Percentiles rank a stretch among this genome's conserved stretches.
Evolutionary conservation across 1,140 invertebrate species (phyloP).

Genomic region (Drosophila nebulosa): DNA sequence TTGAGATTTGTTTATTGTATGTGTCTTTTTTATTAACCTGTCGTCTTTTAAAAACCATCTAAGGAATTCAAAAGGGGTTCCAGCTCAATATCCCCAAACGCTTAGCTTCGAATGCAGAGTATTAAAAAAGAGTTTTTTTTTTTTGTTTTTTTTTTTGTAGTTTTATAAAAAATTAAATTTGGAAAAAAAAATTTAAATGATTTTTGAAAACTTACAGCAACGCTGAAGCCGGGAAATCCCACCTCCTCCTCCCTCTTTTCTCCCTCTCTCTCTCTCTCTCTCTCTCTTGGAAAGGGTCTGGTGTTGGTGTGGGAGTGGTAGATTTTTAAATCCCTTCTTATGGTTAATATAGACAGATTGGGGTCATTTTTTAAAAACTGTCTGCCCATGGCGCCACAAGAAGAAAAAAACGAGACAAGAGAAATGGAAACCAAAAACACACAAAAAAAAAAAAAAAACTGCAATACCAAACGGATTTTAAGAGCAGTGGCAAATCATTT

Average conservation of each 20-base stretch:
- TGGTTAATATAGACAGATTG: constrained; percentile 60
- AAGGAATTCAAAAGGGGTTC: too few species aligned
- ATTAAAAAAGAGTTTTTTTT: constrained; percentile 62
- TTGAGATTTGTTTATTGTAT: too few species aligned
- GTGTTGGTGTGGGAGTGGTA: constrained; percentile 3
- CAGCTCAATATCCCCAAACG: not conserved
- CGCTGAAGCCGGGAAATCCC: not conserved
- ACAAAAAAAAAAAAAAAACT: constrained; percentile 16
- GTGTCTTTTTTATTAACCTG: too few species aligned
- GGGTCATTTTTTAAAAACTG: constrained; percentile 27
- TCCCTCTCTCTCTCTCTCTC: not conserved
- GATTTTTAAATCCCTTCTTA: constrained; percentile 68
- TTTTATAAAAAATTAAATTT: constrained; percentile 73
- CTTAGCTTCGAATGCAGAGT: not conserved
- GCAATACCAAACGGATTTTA: constrained; percentile 43
- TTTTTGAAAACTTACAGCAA: constrained; percentile 62
- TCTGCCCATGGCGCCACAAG: constrained; percentile 72
- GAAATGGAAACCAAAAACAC: too few species aligned
- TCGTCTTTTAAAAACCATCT: too few species aligned
- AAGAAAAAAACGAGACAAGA: not conserved
- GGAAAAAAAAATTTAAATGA: constrained; percentile 70
- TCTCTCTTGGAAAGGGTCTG: not conserved
- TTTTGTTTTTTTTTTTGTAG: constrained; percentile 15
- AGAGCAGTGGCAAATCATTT: constrained; percentile 64
- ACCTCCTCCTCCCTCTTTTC: too few species aligned